These are phyloP conservation scores for Heterotilapia buettikoferi DNA, from an alignment of 2,113 vertebrate genomes.

Conservation along the genomic window DNA sequence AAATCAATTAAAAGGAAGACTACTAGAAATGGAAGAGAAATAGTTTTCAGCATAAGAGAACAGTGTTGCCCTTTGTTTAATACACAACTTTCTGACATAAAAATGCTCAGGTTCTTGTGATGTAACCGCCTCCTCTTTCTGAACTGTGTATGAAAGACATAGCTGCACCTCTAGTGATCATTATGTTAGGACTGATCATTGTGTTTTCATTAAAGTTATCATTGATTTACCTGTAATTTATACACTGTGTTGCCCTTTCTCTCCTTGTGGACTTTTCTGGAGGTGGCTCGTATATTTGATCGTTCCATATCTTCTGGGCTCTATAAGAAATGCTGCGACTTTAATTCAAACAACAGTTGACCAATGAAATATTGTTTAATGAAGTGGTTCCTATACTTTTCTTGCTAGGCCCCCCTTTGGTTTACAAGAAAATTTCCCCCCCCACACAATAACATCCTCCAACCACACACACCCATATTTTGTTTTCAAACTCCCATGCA, in stretches of 20 bases:
- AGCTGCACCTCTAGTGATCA: neutral
- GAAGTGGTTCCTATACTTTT: neutral
- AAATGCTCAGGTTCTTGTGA: neutral
- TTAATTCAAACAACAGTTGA: neutral
- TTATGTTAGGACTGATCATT: neutral
- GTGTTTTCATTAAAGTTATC: neutral
- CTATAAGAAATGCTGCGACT: neutral
- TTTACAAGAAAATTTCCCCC: neutral
- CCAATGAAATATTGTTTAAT: neutral
- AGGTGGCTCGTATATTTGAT: neutral
- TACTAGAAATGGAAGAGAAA: neutral
- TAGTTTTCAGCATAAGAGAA: neutral
- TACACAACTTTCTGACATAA: neutral
- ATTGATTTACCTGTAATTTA: neutral
- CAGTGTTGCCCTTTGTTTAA: neutral
- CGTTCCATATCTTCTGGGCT: neutral
- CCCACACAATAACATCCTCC: neutral
- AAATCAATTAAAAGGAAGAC: neutral
- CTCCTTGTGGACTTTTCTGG: neutral
- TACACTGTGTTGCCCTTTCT: neutral
- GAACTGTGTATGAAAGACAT: neutral
- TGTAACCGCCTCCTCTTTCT: neutral
- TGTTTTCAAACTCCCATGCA: neutral
- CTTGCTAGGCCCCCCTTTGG: neutral
- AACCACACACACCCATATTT: neutral